Base-by-base conservation (phyloP, 2,888 invertebrate genomes). In the Patella pellucida region DNA sequence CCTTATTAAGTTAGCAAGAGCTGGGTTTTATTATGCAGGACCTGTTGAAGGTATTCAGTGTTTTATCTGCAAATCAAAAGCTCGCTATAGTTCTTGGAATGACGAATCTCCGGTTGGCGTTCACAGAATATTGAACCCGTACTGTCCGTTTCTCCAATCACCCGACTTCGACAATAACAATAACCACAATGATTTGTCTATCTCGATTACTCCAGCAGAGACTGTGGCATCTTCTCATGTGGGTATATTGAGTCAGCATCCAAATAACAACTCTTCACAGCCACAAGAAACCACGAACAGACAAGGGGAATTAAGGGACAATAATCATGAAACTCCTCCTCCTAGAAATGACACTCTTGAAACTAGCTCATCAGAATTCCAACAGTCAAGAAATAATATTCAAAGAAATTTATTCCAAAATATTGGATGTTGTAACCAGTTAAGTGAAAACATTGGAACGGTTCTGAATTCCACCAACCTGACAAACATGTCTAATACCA, bases 21-120 rank as follows among this genome's bases (percentile, higher is more conserved):
- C 62, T 62, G 62, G 62, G 19, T 62, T 62, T 62, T 62, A 62
- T 62, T 62, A 62, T 62, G n/a, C 19, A 62, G 62, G 19, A 15
- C n/a, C 12, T 19, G 16, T 19, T 11, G 62, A n/a, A 62, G 41
- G 41, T 41, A 19, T 62, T 2, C n/a, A 62, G 12, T 62, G 62
- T 62, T 62, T 62, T 19, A 19, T 7, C 11, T 62, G 62, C 14
- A 41, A 41, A 41, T 41, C 41, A 9, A 19, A 19, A 9, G 62
- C 19, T 62, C n/a, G 19, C 7, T 62, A 62, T 1, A 9, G 14
- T 62, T 19, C 3, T 5, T 19, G 23, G 19, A 14, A 23, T 62
- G 14, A 62, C 19, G 23, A 19, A 11, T 62, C 62, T 62, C 62
- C 62, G 23, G 62, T 62, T 9, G 62, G 19, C 11, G 62, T 62